phyloP scores from a whole-genome alignment of 1,140 invertebrate species.

The Heliconius congener region DNA sequence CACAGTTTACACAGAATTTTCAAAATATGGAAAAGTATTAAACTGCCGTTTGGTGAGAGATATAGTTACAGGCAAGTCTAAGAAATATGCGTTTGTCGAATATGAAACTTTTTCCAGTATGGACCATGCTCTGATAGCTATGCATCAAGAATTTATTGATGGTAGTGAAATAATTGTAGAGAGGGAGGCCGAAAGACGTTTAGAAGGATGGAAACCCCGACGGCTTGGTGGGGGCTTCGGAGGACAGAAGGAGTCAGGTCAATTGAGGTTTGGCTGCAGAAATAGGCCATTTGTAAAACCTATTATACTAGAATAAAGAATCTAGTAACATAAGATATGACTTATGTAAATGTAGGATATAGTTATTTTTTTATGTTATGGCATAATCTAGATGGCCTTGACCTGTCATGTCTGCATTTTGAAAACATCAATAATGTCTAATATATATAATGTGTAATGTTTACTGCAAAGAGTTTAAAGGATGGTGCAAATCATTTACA shows the following conservation, averaged over 20 bases:
- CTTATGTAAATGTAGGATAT: neutral
- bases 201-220: constrained; percentile 89
- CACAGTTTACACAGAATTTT: constrained; percentile 84
- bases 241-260: constrained; percentile 93
- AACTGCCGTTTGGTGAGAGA: constrained; percentile 88
- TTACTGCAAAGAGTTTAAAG: constrained; percentile 58
- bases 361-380: neutral
- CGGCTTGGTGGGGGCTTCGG: constrained; percentile 93
- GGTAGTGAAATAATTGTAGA: constrained; percentile 87
- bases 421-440: constrained; percentile 32
- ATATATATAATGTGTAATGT: constrained; percentile 55
- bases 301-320: constrained; percentile 56
- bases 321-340: neutral
- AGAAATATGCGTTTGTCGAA: constrained; percentile 93
- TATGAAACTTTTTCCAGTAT: constrained; percentile 84
- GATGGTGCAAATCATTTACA: constrained; percentile 69
- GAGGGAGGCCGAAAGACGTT: constrained; percentile 82
- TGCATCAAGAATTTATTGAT: constrained; percentile 82
- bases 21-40: constrained; percentile 85
- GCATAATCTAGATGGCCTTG: constrained; percentile 42
- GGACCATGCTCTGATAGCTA: constrained; percentile 83
- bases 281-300: constrained; percentile 88
- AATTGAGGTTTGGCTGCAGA: constrained; percentile 92
- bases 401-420: constrained; percentile 10
- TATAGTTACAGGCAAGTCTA: constrained; percentile 91